Evolutionary conservation across 35 echinoderm and acorn worm genomes (phyloP).

Genomic region (Acanthaster planci): DNA sequence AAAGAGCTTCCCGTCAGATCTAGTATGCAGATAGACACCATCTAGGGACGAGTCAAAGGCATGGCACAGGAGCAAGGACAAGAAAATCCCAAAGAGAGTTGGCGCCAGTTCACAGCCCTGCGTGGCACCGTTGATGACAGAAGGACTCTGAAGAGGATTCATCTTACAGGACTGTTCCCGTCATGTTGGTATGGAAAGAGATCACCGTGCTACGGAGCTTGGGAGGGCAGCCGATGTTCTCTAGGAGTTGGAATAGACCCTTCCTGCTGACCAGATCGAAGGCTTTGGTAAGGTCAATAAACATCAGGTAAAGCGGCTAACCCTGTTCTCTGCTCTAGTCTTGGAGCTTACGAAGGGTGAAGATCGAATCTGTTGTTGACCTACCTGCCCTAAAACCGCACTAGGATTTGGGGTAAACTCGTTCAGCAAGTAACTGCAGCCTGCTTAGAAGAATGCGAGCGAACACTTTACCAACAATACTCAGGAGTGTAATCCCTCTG

Average conservation of each 20-base stretch:
- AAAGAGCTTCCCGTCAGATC: conserved; percentile 53
- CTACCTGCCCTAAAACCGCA: conserved; percentile 40
- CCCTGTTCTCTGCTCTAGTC: conserved; percentile 60
- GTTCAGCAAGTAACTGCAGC: conserved; percentile 24
- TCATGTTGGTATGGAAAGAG: conserved; percentile 52
- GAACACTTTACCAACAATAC: conserved; percentile 38
- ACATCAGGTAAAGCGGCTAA: conserved; percentile 27
- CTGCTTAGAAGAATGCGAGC: conserved; percentile 40
- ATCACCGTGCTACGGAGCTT: conserved; percentile 34
- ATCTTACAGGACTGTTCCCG: conserved; percentile 16
- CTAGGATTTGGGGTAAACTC: conserved; percentile 38
- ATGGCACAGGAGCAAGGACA: conserved; percentile 32
- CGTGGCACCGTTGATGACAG: conserved; percentile 29
- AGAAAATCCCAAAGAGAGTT: conserved; percentile 51
- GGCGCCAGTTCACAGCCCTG: conserved; percentile 31
- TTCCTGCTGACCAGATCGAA: conserved; percentile 56
- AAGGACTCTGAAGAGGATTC: conserved; percentile 37
- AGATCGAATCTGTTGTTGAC: conserved; percentile 50
- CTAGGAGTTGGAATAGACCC: conserved; percentile 31
- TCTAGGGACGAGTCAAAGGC: conserved; percentile 20
- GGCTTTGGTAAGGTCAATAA: conserved; percentile 44
- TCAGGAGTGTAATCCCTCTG: conserved; percentile 50
- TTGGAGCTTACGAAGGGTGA: conserved; percentile 46
- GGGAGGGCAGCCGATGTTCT: conserved; percentile 31
- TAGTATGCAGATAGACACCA: conserved; percentile 10